A percentile compares a stretch with the other conserved stretches of the same genome.
These are phyloP conservation scores for Puma concolor DNA, from an alignment of 2,113 vertebrate genomes.

Conservation along the genomic window DNA sequence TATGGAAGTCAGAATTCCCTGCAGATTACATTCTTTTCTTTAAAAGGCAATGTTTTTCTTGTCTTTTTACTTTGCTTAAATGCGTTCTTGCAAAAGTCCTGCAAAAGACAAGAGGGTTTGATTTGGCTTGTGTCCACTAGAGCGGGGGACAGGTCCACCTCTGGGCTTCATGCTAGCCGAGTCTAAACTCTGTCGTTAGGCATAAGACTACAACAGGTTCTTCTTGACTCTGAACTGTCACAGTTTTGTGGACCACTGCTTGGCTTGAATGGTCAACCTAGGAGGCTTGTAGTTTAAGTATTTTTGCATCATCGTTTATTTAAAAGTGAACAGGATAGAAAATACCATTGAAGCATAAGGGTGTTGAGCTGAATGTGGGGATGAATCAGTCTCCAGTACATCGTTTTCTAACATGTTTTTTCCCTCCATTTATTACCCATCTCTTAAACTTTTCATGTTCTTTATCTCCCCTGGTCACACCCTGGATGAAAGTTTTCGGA, in stretches of 20 bases:
- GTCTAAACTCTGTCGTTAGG: not conserved
- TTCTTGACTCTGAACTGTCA: not conserved
- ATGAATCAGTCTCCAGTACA: not conserved
- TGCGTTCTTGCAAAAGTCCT: not conserved
- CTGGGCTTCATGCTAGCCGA: not conserved
- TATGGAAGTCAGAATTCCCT: not conserved
- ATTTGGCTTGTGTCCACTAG: not conserved
- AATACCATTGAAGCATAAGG: not conserved
- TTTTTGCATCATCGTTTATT: not conserved
- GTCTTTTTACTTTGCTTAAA: not conserved
- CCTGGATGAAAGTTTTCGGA: not conserved
- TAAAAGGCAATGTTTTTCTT: not conserved
- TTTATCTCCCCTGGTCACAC: not conserved
- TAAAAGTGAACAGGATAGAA: slow-evolving; percentile 10
- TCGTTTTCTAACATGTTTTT: not conserved
- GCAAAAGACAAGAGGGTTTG: not conserved
- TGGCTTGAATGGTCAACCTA: not conserved
- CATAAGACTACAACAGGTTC: not conserved
- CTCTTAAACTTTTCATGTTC: slow-evolving; percentile 16
- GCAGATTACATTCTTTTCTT: not conserved
- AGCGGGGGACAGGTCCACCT: not conserved
- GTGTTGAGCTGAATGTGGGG: not conserved
- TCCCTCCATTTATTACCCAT: not conserved
- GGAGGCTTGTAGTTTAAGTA: not conserved
- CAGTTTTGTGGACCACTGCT: not conserved